A percentile compares a stretch with the other conserved stretches of the same genome.
Evolutionary conservation across 1,140 invertebrate species (phyloP).

Genomic region (Pinna nobilis): DNA sequence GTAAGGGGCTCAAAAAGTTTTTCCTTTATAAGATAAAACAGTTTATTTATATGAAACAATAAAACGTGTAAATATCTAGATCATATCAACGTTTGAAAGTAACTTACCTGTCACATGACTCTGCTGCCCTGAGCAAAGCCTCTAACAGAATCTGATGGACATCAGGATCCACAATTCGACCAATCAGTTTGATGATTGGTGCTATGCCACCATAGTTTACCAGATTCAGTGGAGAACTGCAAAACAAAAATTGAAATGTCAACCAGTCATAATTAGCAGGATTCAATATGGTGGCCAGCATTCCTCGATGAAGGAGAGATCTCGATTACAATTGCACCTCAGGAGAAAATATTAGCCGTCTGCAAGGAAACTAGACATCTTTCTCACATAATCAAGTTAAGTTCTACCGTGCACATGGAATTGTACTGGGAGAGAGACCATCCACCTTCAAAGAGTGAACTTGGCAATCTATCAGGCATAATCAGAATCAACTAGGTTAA

Average conservation of each 20-base stretch:
- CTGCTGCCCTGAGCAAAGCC: slow-evolving; percentile 27
- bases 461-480: background rate
- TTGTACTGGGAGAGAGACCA: background rate
- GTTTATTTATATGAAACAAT: too few species aligned
- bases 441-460: background rate
- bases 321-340: too few species aligned
- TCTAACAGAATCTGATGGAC: slow-evolving; percentile 29
- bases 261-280: background rate
- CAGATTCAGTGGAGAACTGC: slow-evolving; percentile 29
- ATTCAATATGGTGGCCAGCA: background rate
- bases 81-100: background rate
- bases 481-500: background rate
- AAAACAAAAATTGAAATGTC: background rate
- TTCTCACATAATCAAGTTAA: too few species aligned
- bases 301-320: too few species aligned
- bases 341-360: too few species aligned
- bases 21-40: too few species aligned
- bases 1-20: too few species aligned
- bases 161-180: slow-evolving; percentile 21
- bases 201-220: slow-evolving; percentile 32
- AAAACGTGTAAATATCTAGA: too few species aligned
- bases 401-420: background rate
- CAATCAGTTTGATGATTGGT: slow-evolving; percentile 42
- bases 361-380: too few species aligned
- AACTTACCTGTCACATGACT: slow-evolving; percentile 25